Evolutionary conservation across 2,888 invertebrate species (phyloP), one percentile per base, ranked within the genome.

Genomic region (Autographa gamma): DNA sequence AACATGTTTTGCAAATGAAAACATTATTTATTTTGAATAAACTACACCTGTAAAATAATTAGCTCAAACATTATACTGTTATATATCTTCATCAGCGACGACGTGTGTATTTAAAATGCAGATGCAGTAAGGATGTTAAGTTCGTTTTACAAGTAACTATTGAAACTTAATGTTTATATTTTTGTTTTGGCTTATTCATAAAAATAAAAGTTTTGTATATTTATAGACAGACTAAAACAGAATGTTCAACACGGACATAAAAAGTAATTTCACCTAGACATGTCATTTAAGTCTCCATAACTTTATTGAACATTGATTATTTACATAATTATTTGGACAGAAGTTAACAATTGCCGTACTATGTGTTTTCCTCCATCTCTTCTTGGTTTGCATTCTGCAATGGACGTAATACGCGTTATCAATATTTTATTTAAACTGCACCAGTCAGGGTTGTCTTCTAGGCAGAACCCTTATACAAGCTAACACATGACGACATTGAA

Each of bases 311-410:
- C 66, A 80, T 80, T 76, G 69, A 76, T 80, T 77, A 80, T 83
- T 82, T 85, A 87, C 84, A 85, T 76, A 66, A 48, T 70, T 84
- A 80, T 87, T 88, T 91, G 90, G 92, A 92, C 91, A 91, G 90
- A 91, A 82, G 86, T 87, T 84, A 88, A 83, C 81, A 90, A 25
- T 88, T 90, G 91, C 77, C 85, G 90, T 90, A 92, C 89, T 95
- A 95, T 90, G 92, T 92, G 91, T 92, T 93, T 90, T 88, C 93
- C 86, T 93, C 95, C 93, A 86, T 89, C 91, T 94, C 95, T 88
- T 93, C 93, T 88, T 90, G 89, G 86, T 91, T 91, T 90, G 94
- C 91, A 86, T 92, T 95, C 95, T 95, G 95, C 93, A 95, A 95
- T 90, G 95, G 94, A 95, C 88, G 93, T 92, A 93, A 94, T 91